Evolutionary conservation across 2,888 invertebrate species (phyloP).

Genomic region (Trissoscelio sp.): DNA sequence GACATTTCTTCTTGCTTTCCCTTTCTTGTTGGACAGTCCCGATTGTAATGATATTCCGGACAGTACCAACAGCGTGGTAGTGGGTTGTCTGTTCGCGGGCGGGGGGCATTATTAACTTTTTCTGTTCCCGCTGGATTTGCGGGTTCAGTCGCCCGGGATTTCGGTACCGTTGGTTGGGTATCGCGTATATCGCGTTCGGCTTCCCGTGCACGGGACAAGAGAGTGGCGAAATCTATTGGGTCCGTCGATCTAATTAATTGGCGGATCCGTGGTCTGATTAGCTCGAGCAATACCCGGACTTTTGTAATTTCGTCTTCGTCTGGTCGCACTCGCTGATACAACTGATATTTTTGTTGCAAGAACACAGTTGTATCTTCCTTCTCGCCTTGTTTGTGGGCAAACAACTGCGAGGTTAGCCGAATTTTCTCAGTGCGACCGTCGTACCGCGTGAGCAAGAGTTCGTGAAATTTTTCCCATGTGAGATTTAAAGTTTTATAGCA

Average conservation of each 20-base stretch:
- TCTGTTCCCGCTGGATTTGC: too few species aligned
- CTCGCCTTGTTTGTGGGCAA: slow-evolving; percentile 1
- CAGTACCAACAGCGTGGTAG: neutral
- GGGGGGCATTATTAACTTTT: too few species aligned
- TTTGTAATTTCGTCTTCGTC: slow-evolving; percentile 9
- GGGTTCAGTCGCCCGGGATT: too few species aligned
- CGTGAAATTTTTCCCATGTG: slow-evolving; percentile 25
- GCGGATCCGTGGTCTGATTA: neutral
- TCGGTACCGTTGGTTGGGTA: too few species aligned
- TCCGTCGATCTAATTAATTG: slow-evolving; percentile 3
- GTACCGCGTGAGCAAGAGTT: neutral
- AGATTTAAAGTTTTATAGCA: slow-evolving; percentile 9
- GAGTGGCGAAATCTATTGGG: slow-evolving; percentile 4
- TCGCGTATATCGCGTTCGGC: slow-evolving; percentile 15
- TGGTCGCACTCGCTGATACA: slow-evolving; percentile 25
- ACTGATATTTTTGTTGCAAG: slow-evolving; percentile 21
- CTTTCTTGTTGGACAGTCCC: neutral
- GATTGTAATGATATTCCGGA: neutral
- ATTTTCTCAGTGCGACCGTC: neutral
- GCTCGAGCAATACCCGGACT: neutral
- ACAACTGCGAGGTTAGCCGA: slow-evolving; percentile 17
- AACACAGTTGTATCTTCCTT: slow-evolving; percentile 7
- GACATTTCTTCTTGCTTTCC: neutral
- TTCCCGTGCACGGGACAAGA: slow-evolving; percentile 6
- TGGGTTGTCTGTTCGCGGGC: too few species aligned